Conservation (phyloP, 2,797 vertebrate species). For the Aldrovandia affinis region DNA sequence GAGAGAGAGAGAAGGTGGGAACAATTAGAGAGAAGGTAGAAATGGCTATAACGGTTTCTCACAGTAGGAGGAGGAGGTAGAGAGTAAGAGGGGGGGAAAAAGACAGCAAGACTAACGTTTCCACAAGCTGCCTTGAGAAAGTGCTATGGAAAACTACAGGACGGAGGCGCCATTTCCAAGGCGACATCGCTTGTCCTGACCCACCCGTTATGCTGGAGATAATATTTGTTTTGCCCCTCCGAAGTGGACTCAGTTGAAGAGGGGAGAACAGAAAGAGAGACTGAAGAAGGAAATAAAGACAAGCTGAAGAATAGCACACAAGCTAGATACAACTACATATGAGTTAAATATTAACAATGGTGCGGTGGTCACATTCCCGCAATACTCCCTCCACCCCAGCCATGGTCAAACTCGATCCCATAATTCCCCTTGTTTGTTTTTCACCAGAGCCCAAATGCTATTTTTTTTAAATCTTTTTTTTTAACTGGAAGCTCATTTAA, state of each 20-base stretch:
- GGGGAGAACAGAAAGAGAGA: not conserved
- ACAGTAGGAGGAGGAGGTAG: conserved; percentile 63
- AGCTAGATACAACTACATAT: not conserved
- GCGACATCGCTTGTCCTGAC: not conserved
- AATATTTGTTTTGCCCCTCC: not conserved
- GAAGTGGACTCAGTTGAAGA: not conserved
- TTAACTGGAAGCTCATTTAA: not conserved
- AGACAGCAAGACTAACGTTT: conserved; percentile 68
- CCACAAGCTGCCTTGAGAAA: conserved; percentile 48
- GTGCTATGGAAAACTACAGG: conserved; percentile 6
- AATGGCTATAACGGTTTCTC: conserved; percentile 70
- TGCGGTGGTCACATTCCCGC: too few species aligned
- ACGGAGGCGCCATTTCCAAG: not conserved
- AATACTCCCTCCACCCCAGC: too few species aligned
- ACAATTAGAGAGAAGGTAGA: conserved; percentile 76
- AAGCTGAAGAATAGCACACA: not conserved
- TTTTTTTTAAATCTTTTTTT: too few species aligned
- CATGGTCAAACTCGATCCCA: not conserved
- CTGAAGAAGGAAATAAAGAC: not conserved
- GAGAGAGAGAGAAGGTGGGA: conserved; percentile 50
- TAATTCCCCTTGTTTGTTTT: not conserved
- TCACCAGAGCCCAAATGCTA: not conserved
- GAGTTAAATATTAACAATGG: too few species aligned
- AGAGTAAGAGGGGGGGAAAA: conserved; percentile 52
- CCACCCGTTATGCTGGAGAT: not conserved